Percentiles rank a stretch among this genome's conserved stretches.
Conservation (phyloP, 2,888 invertebrate species). For the Ophioninae sp. region DNA sequence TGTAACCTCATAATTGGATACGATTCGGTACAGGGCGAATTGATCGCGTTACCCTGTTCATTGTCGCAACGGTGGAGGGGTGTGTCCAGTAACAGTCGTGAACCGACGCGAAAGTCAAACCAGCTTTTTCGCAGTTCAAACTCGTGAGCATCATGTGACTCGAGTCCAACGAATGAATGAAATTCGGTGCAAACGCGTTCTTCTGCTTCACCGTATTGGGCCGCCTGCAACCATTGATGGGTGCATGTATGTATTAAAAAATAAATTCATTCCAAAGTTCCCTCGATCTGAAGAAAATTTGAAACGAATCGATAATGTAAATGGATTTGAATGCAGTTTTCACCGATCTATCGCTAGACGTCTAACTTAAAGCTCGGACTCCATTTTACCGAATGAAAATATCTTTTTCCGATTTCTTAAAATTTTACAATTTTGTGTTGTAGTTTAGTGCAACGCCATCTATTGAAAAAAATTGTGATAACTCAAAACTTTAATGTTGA, state of each 20-base stretch:
- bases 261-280: not conserved
- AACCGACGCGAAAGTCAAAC: slow-evolving; percentile 96
- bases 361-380: too few relatives aligned
- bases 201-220: slow-evolving; percentile 94
- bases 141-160: slow-evolving; percentile 99
- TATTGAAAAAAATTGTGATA: too few relatives aligned
- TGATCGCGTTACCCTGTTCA: slow-evolving; percentile 89
- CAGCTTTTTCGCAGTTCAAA: slow-evolving; percentile 90
- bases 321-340: too few relatives aligned
- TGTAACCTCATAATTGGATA: too few relatives aligned
- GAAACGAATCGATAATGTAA: too few relatives aligned
- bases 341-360: too few relatives aligned
- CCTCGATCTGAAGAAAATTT: too few relatives aligned
- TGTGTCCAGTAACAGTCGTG: slow-evolving; percentile 99
- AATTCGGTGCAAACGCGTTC: slow-evolving; percentile 99
- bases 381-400: too few relatives aligned
- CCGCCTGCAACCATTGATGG: slow-evolving; percentile 81
- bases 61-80: slow-evolving; percentile 90
- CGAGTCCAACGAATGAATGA: slow-evolving; percentile 98
- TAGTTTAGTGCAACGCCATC: too few relatives aligned
- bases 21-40: not conserved
- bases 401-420: too few relatives aligned
- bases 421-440: too few relatives aligned
- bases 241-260: not conserved
- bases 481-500: too few relatives aligned